phyloP scores from a whole-genome alignment of 2,797 vertebrate genomes.

The Numenius phaeopus region DNA sequence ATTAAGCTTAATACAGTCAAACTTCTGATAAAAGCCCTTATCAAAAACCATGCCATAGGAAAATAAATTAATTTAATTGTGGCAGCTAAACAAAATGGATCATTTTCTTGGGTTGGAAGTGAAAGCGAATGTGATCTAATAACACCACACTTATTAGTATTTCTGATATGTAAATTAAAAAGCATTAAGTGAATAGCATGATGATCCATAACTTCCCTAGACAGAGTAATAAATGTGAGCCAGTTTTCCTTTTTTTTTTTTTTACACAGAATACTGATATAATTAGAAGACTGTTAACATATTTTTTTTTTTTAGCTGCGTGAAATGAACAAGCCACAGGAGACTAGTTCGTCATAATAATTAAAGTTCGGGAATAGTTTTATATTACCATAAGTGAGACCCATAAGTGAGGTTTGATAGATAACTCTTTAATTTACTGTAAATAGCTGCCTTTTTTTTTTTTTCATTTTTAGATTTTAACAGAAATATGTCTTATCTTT shows the following conservation, averaged over 20 bases:
- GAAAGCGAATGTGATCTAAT: conserved; percentile 46
- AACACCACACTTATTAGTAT: conserved; percentile 57
- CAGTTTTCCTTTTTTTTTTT: background rate
- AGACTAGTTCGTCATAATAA: conserved; percentile 74
- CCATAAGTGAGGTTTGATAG: conserved; percentile 57
- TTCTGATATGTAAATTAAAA: conserved; percentile 74
- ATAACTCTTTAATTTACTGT: conserved; percentile 55
- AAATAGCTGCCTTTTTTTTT: background rate
- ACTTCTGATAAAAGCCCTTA: conserved; percentile 73
- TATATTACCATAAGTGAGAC: conserved; percentile 62
- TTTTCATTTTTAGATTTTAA: background rate
- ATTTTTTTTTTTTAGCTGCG: conserved; percentile 12
- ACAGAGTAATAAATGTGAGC: conserved; percentile 68
- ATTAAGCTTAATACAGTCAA: conserved; percentile 50
- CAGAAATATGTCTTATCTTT: background rate
- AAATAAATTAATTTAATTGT: conserved; percentile 71
- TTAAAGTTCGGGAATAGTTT: conserved; percentile 76
- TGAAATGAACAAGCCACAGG: conserved; percentile 64
- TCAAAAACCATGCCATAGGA: conserved; percentile 55
- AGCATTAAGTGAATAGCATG: conserved; percentile 52
- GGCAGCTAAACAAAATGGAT: conserved; percentile 57
- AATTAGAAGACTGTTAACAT: conserved; percentile 76
- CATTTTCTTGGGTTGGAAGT: conserved; percentile 36
- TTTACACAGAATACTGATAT: conserved; percentile 66
- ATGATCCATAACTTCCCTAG: conserved; percentile 66